Base-by-base conservation (phyloP, 2,888 invertebrate species). In the Notocelia uddmanniana region DNA sequence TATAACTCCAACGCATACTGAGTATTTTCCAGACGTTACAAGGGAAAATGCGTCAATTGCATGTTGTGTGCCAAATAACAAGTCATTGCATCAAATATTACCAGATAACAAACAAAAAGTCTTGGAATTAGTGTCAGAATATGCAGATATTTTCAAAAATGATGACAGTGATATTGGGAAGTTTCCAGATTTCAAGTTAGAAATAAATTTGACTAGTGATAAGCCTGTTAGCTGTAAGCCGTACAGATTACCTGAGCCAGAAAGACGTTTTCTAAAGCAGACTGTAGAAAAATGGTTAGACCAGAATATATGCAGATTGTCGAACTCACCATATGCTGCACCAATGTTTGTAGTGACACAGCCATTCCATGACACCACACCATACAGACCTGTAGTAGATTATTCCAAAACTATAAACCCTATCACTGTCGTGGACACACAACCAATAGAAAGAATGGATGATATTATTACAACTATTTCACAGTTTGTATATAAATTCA, bases 341-440 rank as follows among this genome's bases (percentile, higher is more conserved):
- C 64, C 63, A 26, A 69, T 69, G 69, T 69, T 69, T 63, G 63
- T 69, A 15, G 63, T 69, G 9, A 26, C 37, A 45, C 69, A 69
- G 13, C 69, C 69, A 45, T 69, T 69, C 11, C 63, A 69, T 69
- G 63, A 63, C 8, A 62, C 69, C 3, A 63, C 69, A 45, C 63
- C 57, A 55, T 70, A 70, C 26, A 55, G 69, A 19, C 62, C 69
- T 31, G 69, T 70, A 13, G 64, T 64, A 10, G 64, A 70, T 50
- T 64, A 70, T 10, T 70, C 69, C 0, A 63, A 45, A 57, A 70
- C 69, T 23, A 70, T 70, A 15, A 70, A 70, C 34, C 69, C 45
- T 15, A 63, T 70, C 13, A 70, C 69, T 19, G 11, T 70, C 21
- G 26, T 70, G 19, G 63, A 70, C 19, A 11, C 63, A 19, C 63